Conservation (phyloP, 1,140 invertebrate genomes). For the Saccostrea glomerata region DNA sequence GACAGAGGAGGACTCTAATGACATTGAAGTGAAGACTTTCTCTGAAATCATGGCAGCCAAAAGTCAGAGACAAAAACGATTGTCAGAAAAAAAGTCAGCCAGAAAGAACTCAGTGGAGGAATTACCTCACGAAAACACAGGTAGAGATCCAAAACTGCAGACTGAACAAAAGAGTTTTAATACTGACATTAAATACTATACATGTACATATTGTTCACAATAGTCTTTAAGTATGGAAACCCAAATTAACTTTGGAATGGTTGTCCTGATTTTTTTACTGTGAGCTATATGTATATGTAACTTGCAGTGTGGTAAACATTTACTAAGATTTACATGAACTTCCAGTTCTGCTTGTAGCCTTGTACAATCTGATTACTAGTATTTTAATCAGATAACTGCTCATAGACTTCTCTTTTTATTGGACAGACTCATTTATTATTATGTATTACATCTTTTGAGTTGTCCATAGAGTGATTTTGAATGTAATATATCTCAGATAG, state of each 20-base stretch:
- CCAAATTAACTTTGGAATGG: neutral
- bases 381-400: no score
- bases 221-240: neutral
- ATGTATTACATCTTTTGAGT: no score
- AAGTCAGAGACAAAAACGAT: conserved; percentile 16
- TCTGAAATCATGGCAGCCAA: conserved; percentile 40
- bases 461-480: no score
- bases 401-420: no score
- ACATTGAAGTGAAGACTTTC: conserved; percentile 23
- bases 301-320: no score
- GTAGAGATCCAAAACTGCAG: neutral
- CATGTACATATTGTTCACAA: no score
- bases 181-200: no score
- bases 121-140: neutral
- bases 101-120: neutral
- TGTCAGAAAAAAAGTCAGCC: neutral
- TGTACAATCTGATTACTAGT: no score
- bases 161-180: neutral
- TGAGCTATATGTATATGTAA: neutral
- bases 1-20: neutral
- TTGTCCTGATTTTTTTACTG: neutral
- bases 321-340: no score
- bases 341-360: no score
- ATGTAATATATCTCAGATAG: no score
- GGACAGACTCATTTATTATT: no score